A percentile compares a stretch with the other conserved stretches of the same genome.
Conservation (phyloP, 2,888 invertebrate species). For the Nephrotoma appendiculata region DNA sequence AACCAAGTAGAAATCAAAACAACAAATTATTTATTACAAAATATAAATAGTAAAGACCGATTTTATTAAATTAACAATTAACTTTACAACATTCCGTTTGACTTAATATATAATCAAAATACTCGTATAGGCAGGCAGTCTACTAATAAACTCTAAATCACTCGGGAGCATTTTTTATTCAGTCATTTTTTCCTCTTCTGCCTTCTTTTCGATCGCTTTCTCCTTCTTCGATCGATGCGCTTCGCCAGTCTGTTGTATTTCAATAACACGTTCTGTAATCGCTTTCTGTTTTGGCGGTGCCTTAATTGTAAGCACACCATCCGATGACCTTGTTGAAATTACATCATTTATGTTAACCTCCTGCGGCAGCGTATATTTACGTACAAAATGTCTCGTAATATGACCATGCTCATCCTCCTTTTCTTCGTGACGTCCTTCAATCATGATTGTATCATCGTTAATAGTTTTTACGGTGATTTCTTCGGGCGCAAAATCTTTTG, state of each 20-base stretch:
- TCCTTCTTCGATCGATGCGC: neutral
- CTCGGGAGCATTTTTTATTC: neutral
- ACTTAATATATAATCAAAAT: neutral
- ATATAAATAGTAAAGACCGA: no score
- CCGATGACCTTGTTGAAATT: conserved; percentile 53
- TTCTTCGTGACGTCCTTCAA: conserved; percentile 59
- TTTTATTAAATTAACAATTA: neutral
- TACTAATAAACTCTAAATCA: neutral
- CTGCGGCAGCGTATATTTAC: conserved; percentile 44
- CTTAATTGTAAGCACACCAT: conserved; percentile 54
- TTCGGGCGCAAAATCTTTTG: conserved; percentile 52
- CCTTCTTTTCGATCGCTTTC: neutral
- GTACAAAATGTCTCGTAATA: conserved; percentile 57
- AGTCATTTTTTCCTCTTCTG: neutral
- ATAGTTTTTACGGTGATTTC: conserved; percentile 56
- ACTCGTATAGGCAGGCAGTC: neutral
- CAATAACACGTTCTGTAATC: conserved; percentile 34
- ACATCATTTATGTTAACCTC: conserved; percentile 48
- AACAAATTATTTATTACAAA: no score
- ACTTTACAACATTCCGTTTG: neutral
- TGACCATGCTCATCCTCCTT: conserved; percentile 43
- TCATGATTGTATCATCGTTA: conserved; percentile 46
- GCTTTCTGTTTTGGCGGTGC: conserved; percentile 42
- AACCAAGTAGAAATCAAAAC: no score
- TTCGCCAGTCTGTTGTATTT: conserved; percentile 26